phyloP scores from a whole-genome alignment of 2,797 vertebrate genomes.

The Sternarchorhynchus goeldii region DNA sequence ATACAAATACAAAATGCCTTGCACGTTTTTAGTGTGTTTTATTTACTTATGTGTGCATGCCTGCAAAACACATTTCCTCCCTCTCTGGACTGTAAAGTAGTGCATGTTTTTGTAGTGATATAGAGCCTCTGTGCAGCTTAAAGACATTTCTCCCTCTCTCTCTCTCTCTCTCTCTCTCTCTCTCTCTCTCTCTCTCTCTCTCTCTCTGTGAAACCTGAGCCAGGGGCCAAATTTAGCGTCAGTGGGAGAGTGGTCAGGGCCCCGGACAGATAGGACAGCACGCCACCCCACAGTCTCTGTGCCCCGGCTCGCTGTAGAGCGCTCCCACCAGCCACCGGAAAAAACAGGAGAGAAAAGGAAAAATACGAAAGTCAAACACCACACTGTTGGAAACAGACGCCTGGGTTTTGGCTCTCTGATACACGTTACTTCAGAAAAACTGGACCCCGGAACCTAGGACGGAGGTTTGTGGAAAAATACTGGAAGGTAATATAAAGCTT shows the following conservation, averaged over 20 bases:
- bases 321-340: slow-evolving; percentile 59
- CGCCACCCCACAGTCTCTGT: slow-evolving; percentile 74
- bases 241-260: slow-evolving; percentile 80
- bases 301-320: slow-evolving; percentile 60
- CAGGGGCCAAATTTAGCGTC: slow-evolving; percentile 92
- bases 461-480: slow-evolving; percentile 54
- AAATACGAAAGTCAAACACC: slow-evolving; percentile 34
- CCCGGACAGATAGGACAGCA: slow-evolving; percentile 85
- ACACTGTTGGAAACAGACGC: slow-evolving; percentile 62
- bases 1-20: neutral
- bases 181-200: slow-evolving; percentile 79
- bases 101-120: slow-evolving; percentile 29
- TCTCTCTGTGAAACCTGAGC: slow-evolving; percentile 90
- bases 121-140: slow-evolving; percentile 48
- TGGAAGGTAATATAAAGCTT: slow-evolving; percentile 64
- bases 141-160: slow-evolving; percentile 18
- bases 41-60: slow-evolving; percentile 22
- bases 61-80: slow-evolving; percentile 33
- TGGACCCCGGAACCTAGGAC: slow-evolving; percentile 61
- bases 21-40: neutral
- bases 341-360: slow-evolving; percentile 14
- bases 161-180: slow-evolving; percentile 54
- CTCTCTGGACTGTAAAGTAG: slow-evolving; percentile 26
- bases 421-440: slow-evolving; percentile 55
- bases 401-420: slow-evolving; percentile 48